Evolutionary conservation across 1,140 invertebrate genomes (phyloP).

Genomic region (Oreohelix idahoensis): DNA sequence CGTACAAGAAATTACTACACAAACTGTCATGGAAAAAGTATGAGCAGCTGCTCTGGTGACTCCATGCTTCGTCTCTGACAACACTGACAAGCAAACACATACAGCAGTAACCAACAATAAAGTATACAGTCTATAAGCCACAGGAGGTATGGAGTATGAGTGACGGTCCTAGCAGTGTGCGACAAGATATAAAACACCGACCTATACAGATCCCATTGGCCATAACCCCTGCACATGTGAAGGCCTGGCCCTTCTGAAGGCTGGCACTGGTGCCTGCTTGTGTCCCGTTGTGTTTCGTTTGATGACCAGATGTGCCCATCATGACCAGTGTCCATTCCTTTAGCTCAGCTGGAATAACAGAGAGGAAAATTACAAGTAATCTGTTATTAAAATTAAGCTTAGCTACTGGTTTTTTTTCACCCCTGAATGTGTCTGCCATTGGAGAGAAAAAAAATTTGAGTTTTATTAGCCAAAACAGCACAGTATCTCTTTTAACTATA

Average conservation of each 20-base stretch:
- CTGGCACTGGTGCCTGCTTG: conserved; percentile 27
- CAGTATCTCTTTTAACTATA: no score
- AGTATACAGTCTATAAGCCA: no score
- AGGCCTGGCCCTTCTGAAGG: conserved; percentile 41
- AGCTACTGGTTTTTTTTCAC: background rate
- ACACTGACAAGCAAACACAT: no score
- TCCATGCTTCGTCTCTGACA: no score
- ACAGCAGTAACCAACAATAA: no score
- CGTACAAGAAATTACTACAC: no score
- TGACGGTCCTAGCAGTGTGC: background rate
- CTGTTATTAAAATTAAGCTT: background rate
- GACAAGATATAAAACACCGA: conserved; percentile 45
- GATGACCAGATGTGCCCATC: conserved; percentile 61
- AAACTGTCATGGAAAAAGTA: no score
- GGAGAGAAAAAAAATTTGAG: no score
- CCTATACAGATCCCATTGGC: conserved; percentile 68
- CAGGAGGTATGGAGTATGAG: no score
- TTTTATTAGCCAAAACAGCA: no score
- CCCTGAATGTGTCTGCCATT: background rate
- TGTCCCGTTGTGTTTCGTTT: conserved; percentile 55
- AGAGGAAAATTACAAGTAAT: conserved; percentile 4
- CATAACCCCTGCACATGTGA: conserved; percentile 63
- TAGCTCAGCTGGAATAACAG: conserved; percentile 61
- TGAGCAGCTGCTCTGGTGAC: no score
- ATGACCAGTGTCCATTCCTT: conserved; percentile 65